A percentile compares a stretch with the other conserved stretches of the same genome.
Conservation (phyloP, 1,140 invertebrate genomes). For the Doryteuthis pealeii region DNA sequence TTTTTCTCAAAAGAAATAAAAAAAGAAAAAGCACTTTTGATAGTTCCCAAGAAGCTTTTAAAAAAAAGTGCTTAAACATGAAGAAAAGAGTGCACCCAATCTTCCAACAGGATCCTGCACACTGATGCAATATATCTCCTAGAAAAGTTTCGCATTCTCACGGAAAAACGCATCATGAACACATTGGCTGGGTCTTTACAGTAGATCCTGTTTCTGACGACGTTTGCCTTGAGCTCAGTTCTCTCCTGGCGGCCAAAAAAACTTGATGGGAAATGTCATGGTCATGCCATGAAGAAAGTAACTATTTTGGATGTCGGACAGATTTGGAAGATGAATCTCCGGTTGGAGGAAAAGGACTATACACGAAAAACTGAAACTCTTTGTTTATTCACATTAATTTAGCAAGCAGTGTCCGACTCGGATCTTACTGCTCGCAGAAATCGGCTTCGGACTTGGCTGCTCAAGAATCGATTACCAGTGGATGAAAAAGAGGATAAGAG, state of each 20-base stretch:
- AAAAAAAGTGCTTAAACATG: background rate
- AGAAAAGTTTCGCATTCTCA: conserved; percentile 37
- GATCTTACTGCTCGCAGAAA: conserved; percentile 40
- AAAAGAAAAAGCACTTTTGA: no score
- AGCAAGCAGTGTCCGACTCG: conserved; percentile 30
- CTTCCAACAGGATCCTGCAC: conserved; percentile 50
- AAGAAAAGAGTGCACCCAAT: conserved; percentile 42
- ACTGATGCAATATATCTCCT: conserved; percentile 53
- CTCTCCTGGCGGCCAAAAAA: background rate
- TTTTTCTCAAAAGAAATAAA: no score
- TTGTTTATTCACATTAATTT: conserved; percentile 39
- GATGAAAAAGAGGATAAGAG: conserved; percentile 34
- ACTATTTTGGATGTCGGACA: conserved; percentile 35
- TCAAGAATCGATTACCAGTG: conserved; percentile 53
- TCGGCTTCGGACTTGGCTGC: conserved; percentile 50
- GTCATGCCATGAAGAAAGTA: conserved; percentile 37
- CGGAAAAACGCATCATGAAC: conserved; percentile 39
- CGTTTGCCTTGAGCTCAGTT: conserved; percentile 47
- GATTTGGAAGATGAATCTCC: no score
- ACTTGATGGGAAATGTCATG: background rate
- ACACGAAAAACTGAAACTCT: conserved; percentile 36
- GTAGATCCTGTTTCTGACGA: conserved; percentile 56
- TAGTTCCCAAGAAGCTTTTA: background rate
- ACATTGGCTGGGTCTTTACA: conserved; percentile 54
- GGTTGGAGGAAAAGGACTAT: conserved; percentile 18